Evolutionary conservation across 1,140 invertebrate species (phyloP), one percentile per base, ranked within the genome.

Genomic region (Drosophila hydei): DNA sequence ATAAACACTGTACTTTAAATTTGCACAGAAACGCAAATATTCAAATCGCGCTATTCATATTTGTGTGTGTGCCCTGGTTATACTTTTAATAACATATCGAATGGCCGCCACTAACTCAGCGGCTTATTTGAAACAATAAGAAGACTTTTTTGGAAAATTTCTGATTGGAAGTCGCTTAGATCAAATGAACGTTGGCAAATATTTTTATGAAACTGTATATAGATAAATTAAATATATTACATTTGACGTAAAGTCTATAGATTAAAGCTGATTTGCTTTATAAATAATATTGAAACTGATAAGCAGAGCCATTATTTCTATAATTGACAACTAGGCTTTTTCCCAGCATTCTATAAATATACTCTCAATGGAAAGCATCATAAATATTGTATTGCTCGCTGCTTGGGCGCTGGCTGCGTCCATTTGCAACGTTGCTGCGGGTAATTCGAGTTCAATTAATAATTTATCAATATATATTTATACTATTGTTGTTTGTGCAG

Each of bases 381-480:
- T 33, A 2, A 36, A 50, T 12, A 50, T 60, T 36, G 4, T 68
- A 3, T 7, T 48, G 4, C 42, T 68, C 3, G 47, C 55, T n/a
- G 64, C 45, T 30, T 60, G 45, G 64, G n/a, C 47, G 23, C 7
- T 60, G n/a, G 18, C 56, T 14, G 18, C 55, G 16, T 8, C 33
- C 4, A n/a, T 30, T 58, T 74, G 48, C 16, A 36, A 11, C 5
- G 60, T 23, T 11, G 30, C 36, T 3, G 47, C n/a, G 19, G 11
- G 25, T 47, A 56, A 47, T 43, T 30, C 0, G 12, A 42, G 12
- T 14, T 19, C 11, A 58, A 45, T 4, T 56, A 18, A 51, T 21
- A n/a, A 16, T 50, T 58, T 72, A 64, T 52, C 62, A 67, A 64
- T 47, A 61, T 68, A 61, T 72, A 51, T 11, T 25, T 8, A 55